Evolutionary conservation across 2,113 vertebrate genomes (phyloP).

Genomic region (Hippocampus barbouri): DNA sequence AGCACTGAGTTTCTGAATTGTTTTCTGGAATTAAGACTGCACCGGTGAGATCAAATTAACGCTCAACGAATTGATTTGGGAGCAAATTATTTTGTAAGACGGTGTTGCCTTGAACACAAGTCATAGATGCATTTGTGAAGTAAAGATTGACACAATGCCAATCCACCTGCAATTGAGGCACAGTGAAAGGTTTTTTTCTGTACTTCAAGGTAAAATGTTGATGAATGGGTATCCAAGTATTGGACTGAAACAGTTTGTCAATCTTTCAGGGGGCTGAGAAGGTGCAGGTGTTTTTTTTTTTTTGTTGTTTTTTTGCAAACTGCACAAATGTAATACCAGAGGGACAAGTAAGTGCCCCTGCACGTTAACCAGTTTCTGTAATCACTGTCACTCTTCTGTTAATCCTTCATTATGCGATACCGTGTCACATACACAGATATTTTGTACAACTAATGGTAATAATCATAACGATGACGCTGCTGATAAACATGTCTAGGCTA

Average conservation of each 20-base stretch:
- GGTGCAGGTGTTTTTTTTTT: neutral
- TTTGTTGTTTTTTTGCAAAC: neutral
- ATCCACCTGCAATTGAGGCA: neutral
- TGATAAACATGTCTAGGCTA: neutral
- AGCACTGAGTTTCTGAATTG: conserved; percentile 22
- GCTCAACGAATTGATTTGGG: neutral
- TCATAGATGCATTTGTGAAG: neutral
- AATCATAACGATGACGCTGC: neutral
- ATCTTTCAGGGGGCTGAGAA: neutral
- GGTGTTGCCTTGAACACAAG: neutral
- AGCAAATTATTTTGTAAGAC: neutral
- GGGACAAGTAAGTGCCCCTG: neutral
- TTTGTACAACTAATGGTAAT: neutral
- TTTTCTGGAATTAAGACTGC: conserved; percentile 5
- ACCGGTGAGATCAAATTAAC: neutral
- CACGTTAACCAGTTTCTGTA: neutral
- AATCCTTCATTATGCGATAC: neutral
- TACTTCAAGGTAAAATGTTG: neutral
- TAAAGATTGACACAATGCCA: neutral
- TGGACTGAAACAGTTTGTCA: neutral
- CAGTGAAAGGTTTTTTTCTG: neutral
- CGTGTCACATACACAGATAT: neutral
- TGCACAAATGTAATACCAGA: neutral
- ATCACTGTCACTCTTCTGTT: neutral
- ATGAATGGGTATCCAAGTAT: neutral